Evolutionary conservation across 2,113 vertebrate species (phyloP).

Genomic region (cat (Felis catus)): DNA sequence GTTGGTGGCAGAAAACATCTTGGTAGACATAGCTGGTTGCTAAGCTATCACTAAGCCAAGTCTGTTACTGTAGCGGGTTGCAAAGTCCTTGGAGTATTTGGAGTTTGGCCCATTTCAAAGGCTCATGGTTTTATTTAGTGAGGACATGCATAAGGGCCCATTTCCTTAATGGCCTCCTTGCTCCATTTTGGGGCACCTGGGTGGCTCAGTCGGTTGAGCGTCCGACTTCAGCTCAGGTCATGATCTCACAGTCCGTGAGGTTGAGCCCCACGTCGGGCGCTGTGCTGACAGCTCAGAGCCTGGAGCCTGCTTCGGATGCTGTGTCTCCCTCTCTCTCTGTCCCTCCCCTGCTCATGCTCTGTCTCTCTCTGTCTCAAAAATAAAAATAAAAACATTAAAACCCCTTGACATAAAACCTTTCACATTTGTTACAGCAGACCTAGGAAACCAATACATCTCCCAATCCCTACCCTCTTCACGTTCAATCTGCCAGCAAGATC

Average conservation of each 20-base stretch:
- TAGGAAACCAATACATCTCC: neutral
- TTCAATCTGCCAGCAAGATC: neutral
- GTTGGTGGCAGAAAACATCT: neutral
- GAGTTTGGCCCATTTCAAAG: neutral
- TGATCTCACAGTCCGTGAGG: too few species aligned
- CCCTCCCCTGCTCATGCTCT: too few species aligned
- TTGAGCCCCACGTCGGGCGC: fast-evolving
- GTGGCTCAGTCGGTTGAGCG: too few species aligned
- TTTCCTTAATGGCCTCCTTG: neutral
- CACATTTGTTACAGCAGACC: neutral
- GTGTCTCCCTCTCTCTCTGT: too few species aligned
- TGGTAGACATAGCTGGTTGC: neutral
- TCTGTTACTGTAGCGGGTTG: neutral
- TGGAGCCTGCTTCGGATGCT: too few species aligned
- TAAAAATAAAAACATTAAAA: neutral
- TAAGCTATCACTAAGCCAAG: neutral
- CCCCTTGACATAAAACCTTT: neutral
- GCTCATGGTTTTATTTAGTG: neutral
- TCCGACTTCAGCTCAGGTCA: too few species aligned
- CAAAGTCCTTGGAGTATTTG: neutral
- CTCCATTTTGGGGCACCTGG: neutral
- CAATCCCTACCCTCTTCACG: neutral
- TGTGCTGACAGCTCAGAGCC: too few species aligned
- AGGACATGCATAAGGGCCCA: neutral
- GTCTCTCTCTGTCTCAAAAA: too few species aligned